phyloP scores from a whole-genome alignment of 2,113 vertebrate species.

The Anarrhichthys ocellatus region DNA sequence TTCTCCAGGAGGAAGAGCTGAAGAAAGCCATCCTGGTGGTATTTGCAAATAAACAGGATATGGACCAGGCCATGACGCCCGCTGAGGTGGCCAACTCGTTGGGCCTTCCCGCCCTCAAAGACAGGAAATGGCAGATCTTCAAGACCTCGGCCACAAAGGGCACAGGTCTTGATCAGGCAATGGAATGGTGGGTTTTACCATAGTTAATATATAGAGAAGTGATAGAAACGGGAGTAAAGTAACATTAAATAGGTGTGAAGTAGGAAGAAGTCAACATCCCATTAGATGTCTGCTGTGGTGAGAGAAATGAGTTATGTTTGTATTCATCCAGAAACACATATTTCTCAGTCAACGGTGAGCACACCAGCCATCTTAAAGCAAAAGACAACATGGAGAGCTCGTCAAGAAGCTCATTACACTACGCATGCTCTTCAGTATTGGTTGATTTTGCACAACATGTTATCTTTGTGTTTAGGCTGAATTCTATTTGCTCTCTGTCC shows the following conservation, averaged over 20 bases:
- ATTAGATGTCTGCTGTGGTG: not conserved
- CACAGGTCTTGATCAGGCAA: constrained; percentile 94
- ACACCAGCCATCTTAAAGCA: not conserved
- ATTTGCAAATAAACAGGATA: constrained; percentile 99
- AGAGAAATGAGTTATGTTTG: not conserved
- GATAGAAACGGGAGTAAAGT: not conserved
- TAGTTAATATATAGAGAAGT: not conserved
- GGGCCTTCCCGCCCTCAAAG: constrained; percentile 94
- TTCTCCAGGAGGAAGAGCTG: constrained; percentile 93
- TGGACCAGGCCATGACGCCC: constrained; percentile 98
- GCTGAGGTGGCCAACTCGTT: constrained; percentile 95
- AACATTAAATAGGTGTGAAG: not conserved
- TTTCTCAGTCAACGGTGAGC: not conserved
- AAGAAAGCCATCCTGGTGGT: constrained; percentile 98
- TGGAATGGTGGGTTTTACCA: constrained; percentile 91
- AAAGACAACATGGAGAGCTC: not conserved
- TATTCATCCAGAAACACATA: not conserved
- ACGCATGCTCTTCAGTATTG: not conserved
- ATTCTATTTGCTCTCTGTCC: constrained; percentile 42
- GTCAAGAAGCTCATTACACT: not conserved
- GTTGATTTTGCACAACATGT: not conserved
- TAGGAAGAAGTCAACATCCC: not conserved
- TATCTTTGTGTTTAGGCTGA: constrained; percentile 31
- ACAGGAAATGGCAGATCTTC: constrained; percentile 99
- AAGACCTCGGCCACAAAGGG: constrained; percentile 98